Percentiles rank a stretch among this genome's conserved stretches.
Evolutionary conservation across 2,888 invertebrate genomes (phyloP).

Genomic region (Nomada goodeniana): DNA sequence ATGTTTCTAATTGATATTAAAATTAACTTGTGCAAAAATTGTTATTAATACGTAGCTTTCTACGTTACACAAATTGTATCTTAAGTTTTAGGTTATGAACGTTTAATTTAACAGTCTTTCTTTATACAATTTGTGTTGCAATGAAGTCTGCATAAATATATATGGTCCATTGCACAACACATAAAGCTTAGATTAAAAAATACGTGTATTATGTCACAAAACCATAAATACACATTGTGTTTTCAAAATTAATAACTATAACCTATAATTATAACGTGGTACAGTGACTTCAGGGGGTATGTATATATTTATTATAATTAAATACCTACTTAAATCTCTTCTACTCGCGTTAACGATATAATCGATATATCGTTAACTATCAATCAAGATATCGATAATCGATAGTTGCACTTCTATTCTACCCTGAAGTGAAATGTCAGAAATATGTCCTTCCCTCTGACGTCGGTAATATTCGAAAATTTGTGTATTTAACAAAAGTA

Average conservation of each 20-base stretch:
- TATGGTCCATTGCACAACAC: background rate
- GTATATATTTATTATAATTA: too few species aligned
- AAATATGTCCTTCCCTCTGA: background rate
- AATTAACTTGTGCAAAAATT: background rate
- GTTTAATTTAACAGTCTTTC: background rate
- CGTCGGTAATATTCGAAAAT: slow-evolving; percentile 20
- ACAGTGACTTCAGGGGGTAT: too few species aligned
- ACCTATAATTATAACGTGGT: too few species aligned
- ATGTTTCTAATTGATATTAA: slow-evolving; percentile 75
- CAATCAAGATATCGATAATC: background rate
- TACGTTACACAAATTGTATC: background rate
- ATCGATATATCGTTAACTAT: background rate
- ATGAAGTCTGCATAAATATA: background rate
- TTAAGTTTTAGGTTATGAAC: background rate
- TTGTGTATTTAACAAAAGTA: slow-evolving; percentile 9
- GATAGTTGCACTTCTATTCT: background rate
- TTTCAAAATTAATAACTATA: background rate
- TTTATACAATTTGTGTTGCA: background rate
- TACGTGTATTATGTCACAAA: background rate
- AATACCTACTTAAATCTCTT: too few species aligned
- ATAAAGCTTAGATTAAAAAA: background rate
- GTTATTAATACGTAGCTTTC: background rate
- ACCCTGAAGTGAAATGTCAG: slow-evolving; percentile 17
- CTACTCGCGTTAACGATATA: background rate
- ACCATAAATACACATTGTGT: background rate